Evolutionary conservation across 2,888 invertebrate genomes (phyloP), one percentile per base, ranked within the genome.

Genomic region (Diachrysia chrysitis): DNA sequence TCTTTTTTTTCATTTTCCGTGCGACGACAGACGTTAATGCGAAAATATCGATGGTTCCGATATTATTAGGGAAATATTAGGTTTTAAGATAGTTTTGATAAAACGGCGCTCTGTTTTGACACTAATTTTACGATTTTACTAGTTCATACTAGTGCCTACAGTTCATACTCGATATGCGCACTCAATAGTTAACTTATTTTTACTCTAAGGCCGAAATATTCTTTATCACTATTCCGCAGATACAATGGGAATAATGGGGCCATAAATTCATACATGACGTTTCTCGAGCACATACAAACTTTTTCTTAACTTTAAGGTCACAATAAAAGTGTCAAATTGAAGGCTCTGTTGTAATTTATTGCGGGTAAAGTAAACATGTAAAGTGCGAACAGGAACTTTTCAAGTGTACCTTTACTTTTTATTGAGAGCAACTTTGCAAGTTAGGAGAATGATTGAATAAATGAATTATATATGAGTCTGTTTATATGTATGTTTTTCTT

Each of bases 241-340:
- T 80, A 79, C 74, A 79, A 82, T 32, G 32, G 82, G 85, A 85
- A 87, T 88, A 89, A 89, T 89, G 88, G 86, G 85, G 85, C 84
- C 87, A 87, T 92, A 90, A 92, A 92, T 91, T 91, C 83, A 86
- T 88, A 89, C 88, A 89, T 89, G 89, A 89, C 91, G 90, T 84
- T 88, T 89, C 83, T 80, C 79, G 82, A 85, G 85, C 83, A 79
- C 71, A 83, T 85, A 83, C 79, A 78, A 90, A 88, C 83, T 89
- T 88, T 83, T 83, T 73, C 81, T 80, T 82, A 91, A 87, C 90
- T 90, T 88, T 87, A 89, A 90, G 91, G 90, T 89, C 83, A 88
- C 89, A 88, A 89, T 91, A 90, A 91, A 91, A 91, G 78, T 87
- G 91, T 88, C 90, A 87, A 83, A 85, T 82, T 73, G 83, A 85